Conservation (phyloP, 2,113 vertebrate genomes). For the Silurus meridionalis region DNA sequence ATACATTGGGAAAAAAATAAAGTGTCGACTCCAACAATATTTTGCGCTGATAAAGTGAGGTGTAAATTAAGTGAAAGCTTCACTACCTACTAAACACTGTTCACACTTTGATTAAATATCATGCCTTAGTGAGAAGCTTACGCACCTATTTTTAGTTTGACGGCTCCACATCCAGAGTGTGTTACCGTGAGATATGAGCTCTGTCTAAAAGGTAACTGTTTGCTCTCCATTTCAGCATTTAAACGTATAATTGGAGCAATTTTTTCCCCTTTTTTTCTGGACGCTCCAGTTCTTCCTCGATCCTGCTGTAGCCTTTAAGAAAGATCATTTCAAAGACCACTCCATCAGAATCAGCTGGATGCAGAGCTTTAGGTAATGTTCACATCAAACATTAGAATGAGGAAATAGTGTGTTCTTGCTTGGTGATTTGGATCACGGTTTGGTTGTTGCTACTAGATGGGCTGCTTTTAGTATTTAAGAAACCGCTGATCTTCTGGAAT, state of each 20-base stretch:
- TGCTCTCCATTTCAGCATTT: slow-evolving; percentile 1
- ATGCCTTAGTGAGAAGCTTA: neutral
- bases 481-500: too few relatives aligned
- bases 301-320: neutral
- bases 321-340: neutral
- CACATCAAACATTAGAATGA: too few relatives aligned
- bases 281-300: neutral
- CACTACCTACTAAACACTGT: neutral
- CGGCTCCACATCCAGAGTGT: neutral
- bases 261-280: neutral
- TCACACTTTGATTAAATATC: neutral
- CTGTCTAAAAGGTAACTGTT: neutral
- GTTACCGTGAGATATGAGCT: slow-evolving; percentile 9
- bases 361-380: neutral
- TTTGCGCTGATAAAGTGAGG: neutral
- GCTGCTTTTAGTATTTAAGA: too few relatives aligned
- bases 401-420: too few relatives aligned
- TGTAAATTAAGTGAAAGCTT: slow-evolving; percentile 6
- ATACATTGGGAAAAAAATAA: neutral
- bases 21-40: neutral
- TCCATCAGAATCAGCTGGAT: neutral
- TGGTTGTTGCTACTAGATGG: too few relatives aligned
- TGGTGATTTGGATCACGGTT: too few relatives aligned
- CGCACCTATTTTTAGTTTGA: neutral
- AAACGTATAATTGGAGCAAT: neutral